Percentiles rank a stretch among this genome's conserved stretches.
Evolutionary conservation across 2,113 vertebrate genomes (phyloP).

Genomic region (Ceyx cyanopectus): DNA sequence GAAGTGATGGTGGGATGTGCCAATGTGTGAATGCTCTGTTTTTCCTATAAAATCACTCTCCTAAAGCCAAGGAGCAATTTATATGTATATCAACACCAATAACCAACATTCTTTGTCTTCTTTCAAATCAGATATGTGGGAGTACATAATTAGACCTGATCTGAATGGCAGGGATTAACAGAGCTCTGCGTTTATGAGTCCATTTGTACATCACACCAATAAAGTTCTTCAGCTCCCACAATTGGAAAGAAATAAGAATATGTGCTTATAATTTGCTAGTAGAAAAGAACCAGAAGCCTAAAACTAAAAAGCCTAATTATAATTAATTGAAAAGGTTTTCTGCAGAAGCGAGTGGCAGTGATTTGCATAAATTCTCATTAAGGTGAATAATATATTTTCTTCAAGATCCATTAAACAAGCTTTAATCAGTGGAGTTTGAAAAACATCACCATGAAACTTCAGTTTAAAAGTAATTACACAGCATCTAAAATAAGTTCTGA

Average conservation of each 20-base stretch:
- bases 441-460: constrained; percentile 45
- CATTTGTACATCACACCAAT: neutral
- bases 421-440: constrained; percentile 57
- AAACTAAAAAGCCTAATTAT: constrained; percentile 40
- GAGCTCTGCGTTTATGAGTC: neutral
- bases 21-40: neutral
- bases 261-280: neutral
- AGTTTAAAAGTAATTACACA: constrained; percentile 49
- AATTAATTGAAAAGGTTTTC: constrained; percentile 64
- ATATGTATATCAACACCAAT: neutral
- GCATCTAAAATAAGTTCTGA: constrained; percentile 46
- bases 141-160: neutral
- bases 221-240: neutral
- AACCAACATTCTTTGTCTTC: neutral
- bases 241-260: neutral
- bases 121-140: neutral
- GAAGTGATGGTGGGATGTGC: neutral
- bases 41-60: neutral
- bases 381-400: constrained; percentile 58
- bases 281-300: neutral
- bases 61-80: neutral
- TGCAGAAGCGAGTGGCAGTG: constrained; percentile 21
- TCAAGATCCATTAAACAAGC: constrained; percentile 57
- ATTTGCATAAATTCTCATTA: constrained; percentile 74
- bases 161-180: neutral